These are phyloP conservation scores for Phytoseiulus persimilis DNA, from an alignment of 2,888 invertebrate species.

Conservation along the genomic window DNA sequence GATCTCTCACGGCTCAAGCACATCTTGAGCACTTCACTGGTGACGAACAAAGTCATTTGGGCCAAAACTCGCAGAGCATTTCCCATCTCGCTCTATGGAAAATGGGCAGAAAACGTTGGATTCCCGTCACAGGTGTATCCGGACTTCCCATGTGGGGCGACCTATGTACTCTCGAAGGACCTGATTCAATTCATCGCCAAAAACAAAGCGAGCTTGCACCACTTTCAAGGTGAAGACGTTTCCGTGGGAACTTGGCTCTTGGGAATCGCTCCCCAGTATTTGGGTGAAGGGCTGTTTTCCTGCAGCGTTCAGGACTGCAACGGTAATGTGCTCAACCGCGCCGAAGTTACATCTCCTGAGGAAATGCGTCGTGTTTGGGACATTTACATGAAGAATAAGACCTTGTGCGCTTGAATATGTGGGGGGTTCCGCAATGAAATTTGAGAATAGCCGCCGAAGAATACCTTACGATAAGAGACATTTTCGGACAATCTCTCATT, in stretches of 20 bases:
- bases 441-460: neutral
- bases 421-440: neutral
- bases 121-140: slow-evolving; percentile 32
- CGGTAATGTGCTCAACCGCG: slow-evolving; percentile 27
- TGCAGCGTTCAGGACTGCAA: slow-evolving; percentile 21
- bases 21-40: slow-evolving; percentile 11
- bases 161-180: slow-evolving; percentile 29
- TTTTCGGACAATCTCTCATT: neutral
- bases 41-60: slow-evolving; percentile 21
- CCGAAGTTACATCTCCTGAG: neutral
- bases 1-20: slow-evolving; percentile 18
- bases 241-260: slow-evolving; percentile 32
- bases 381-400: slow-evolving; percentile 30
- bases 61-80: slow-evolving; percentile 27
- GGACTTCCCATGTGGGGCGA: slow-evolving; percentile 35
- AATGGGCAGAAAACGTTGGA: slow-evolving; percentile 27
- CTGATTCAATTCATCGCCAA: slow-evolving; percentile 32
- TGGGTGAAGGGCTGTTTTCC: slow-evolving; percentile 28
- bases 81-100: slow-evolving; percentile 10
- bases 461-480: neutral
- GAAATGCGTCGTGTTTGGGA: slow-evolving; percentile 30
- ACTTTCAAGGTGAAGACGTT: slow-evolving; percentile 23
- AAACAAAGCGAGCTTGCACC: slow-evolving; percentile 13
- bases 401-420: neutral
- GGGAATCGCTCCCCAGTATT: slow-evolving; percentile 18